These are phyloP conservation scores for Parus major DNA, from an alignment of 2,113 vertebrate genomes.

Conservation along the genomic window DNA sequence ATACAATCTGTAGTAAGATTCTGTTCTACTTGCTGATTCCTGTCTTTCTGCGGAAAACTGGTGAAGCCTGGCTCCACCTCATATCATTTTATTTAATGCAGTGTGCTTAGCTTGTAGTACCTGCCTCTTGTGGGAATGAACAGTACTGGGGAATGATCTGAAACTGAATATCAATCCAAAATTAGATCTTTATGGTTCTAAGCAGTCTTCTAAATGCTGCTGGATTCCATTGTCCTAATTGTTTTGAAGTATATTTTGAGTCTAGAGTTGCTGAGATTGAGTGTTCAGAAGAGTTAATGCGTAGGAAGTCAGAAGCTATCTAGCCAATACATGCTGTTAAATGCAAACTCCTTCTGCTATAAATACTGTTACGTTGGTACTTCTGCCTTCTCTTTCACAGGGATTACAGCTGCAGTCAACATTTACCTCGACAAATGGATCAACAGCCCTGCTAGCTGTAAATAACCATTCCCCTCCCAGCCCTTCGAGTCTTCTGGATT, in stretches of 20 bases:
- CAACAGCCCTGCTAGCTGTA: constrained; percentile 65
- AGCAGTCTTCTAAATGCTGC: neutral
- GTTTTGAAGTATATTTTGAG: neutral
- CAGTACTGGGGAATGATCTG: neutral
- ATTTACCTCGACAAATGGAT: constrained; percentile 69
- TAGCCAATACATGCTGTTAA: neutral
- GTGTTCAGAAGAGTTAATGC: neutral
- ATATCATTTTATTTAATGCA: neutral
- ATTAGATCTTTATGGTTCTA: neutral
- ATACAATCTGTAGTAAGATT: neutral
- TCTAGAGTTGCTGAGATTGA: neutral
- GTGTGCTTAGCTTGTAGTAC: neutral
- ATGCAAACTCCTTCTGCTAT: neutral
- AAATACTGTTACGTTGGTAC: neutral
- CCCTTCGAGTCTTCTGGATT: constrained; percentile 60
- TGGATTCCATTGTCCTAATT: neutral
- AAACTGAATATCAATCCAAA: neutral
- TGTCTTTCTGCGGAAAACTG: neutral
- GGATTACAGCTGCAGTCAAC: constrained; percentile 78
- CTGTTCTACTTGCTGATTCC: neutral
- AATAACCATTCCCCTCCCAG: constrained; percentile 57
- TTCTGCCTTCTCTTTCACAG: constrained; percentile 67
- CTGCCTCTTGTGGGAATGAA: neutral
- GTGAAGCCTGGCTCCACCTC: neutral
- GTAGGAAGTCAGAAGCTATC: neutral